These are phyloP conservation scores for Epizoanthus illoricatus DNA, from an alignment of 92 coral and sea anemone genomes.

Conservation along the genomic window DNA sequence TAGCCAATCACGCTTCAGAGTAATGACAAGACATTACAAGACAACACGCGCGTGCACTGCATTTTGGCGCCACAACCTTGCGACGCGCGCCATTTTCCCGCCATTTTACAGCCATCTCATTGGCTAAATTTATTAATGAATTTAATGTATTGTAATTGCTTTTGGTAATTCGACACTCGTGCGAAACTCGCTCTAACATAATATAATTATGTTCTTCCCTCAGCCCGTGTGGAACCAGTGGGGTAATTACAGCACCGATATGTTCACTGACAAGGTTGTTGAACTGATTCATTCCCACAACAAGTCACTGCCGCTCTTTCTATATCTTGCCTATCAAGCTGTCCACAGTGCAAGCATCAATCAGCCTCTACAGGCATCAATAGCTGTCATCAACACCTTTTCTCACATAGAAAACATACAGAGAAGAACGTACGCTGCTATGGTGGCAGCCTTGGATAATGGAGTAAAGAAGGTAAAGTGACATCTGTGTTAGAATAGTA, in stretches of 20 bases:
- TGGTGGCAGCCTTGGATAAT: constrained; percentile 62
- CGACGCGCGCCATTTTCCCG: too few species aligned
- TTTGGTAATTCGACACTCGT: too few species aligned
- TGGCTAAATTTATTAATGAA: too few species aligned
- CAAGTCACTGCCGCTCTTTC: constrained; percentile 57
- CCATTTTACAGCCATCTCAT: too few species aligned
- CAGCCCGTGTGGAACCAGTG: constrained; percentile 74
- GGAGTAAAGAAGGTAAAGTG: constrained; percentile 56
- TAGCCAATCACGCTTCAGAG: too few species aligned
- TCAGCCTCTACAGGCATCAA: constrained; percentile 75
- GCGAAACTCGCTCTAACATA: too few species aligned
- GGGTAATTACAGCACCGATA: constrained; percentile 74
- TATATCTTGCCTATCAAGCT: constrained; percentile 76
- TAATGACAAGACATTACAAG: too few species aligned
- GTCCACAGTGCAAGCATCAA: constrained; percentile 71
- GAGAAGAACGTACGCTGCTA: constrained; percentile 71
- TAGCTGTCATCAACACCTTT: constrained; percentile 50
- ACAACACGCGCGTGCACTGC: too few species aligned
- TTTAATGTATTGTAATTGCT: too few species aligned
- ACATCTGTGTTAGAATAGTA: too few species aligned
- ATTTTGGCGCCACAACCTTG: too few species aligned
- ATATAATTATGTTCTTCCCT: neutral
- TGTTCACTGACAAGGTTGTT: constrained; percentile 62
- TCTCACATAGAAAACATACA: constrained; percentile 47
- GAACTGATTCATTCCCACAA: constrained; percentile 61